These are phyloP conservation scores for Pollenia amentaria DNA, from an alignment of 2,888 invertebrate genomes.

Conservation along the genomic window DNA sequence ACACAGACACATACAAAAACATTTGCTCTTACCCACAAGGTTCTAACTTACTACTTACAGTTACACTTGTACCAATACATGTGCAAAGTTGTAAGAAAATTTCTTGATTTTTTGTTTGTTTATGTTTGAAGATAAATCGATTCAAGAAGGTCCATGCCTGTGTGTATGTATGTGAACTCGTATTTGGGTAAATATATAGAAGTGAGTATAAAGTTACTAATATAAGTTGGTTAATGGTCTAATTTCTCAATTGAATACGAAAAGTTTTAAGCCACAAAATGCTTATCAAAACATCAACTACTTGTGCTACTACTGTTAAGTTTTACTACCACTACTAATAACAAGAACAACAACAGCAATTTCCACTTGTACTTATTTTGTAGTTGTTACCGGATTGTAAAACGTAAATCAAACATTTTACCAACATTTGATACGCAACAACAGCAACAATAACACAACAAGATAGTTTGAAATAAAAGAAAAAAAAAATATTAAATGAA, in stretches of 20 bases:
- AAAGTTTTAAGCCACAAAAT: conserved; percentile 76
- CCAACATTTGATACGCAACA: conserved; percentile 65
- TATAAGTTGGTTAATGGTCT: conserved; percentile 80
- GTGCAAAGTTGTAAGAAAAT: conserved; percentile 45
- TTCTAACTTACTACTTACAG: conserved; percentile 2
- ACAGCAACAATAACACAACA: conserved; percentile 14
- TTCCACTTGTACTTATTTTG: conserved; percentile 63
- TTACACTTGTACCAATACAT: background rate
- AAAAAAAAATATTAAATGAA: background rate
- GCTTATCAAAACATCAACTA: conserved; percentile 69
- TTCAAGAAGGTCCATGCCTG: conserved; percentile 48
- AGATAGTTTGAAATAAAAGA: conserved; percentile 1
- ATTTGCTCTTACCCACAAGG: conserved; percentile 5
- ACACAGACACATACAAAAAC: background rate
- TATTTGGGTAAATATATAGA: conserved; percentile 3
- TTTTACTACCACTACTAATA: conserved; percentile 47
- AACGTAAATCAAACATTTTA: conserved; percentile 70
- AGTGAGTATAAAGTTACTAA: conserved; percentile 64
- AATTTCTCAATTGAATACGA: conserved; percentile 82
- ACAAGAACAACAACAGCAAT: conserved; percentile 26
- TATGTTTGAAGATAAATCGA: conserved; percentile 59
- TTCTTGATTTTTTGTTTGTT: conserved; percentile 5
- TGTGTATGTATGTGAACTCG: conserved; percentile 17
- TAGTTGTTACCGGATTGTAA: conserved; percentile 57
- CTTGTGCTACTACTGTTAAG: conserved; percentile 27